A percentile compares a stretch with the other conserved stretches of the same genome.
phyloP scores from a whole-genome alignment of 2,797 vertebrate species.

The Psittacula derbiana region DNA sequence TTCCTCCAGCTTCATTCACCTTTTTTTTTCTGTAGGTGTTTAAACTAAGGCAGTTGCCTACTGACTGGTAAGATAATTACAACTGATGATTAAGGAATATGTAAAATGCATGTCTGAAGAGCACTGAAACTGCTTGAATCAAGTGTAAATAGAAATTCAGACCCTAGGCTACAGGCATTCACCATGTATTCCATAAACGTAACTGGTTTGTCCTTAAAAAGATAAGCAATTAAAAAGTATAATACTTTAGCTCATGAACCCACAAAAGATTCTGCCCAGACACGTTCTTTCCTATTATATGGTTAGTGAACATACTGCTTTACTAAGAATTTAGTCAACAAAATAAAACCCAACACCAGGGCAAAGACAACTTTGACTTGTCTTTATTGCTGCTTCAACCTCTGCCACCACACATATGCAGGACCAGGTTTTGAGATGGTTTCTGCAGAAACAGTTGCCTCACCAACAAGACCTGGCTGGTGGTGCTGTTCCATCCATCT shows the following conservation, averaged over 20 bases:
- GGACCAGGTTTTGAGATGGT: background rate
- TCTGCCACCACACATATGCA: background rate
- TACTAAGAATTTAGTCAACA: background rate
- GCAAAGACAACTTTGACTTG: background rate
- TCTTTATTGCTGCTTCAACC: background rate
- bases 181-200: background rate
- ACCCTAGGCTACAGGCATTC: background rate
- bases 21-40: background rate
- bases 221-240: background rate
- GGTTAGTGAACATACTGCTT: background rate
- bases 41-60: background rate
- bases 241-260: background rate
- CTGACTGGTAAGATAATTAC: constrained; percentile 6
- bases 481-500: rapidly evolving
- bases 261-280: background rate
- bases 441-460: background rate
- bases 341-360: background rate
- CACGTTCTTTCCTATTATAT: background rate
- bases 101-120: constrained; percentile 7
- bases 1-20: background rate
- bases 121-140: background rate
- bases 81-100: background rate
- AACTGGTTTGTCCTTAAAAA: background rate
- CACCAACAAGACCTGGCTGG: background rate
- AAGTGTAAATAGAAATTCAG: constrained; percentile 24